Conservation (phyloP, 2,888 invertebrate genomes). For the Habrosyne pyritoides region DNA sequence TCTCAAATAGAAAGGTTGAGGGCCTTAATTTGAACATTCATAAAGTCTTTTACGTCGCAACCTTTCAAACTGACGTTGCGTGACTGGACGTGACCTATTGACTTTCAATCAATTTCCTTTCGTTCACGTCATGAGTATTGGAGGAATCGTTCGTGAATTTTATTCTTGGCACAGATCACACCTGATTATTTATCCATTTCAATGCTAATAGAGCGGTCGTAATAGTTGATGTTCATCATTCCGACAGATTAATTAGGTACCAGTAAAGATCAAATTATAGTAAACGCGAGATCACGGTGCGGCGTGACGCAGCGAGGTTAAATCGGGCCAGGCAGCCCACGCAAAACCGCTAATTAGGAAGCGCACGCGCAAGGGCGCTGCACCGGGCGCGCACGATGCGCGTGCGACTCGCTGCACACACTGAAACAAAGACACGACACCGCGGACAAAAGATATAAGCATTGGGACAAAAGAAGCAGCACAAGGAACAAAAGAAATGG, state of each 20-base stretch:
- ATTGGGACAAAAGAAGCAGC: constrained; percentile 53
- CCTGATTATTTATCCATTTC: background rate
- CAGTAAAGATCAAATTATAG: constrained; percentile 23
- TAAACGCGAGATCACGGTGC: constrained; percentile 40
- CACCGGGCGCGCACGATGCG: constrained; percentile 58
- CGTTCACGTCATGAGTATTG: constrained; percentile 34
- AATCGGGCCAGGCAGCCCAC: constrained; percentile 69
- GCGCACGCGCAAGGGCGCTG: constrained; percentile 76
- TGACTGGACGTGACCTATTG: constrained; percentile 57
- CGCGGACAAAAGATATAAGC: constrained; percentile 52
- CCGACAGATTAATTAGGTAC: background rate
- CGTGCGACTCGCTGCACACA: constrained; percentile 36
- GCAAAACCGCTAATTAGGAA: constrained; percentile 76
- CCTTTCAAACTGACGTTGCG: constrained; percentile 43
- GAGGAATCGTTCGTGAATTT: background rate
- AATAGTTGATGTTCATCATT: background rate
- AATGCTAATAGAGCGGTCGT: background rate
- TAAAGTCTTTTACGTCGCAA: constrained; percentile 33
- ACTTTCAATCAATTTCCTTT: constrained; percentile 58
- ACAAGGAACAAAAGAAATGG: constrained; percentile 61
- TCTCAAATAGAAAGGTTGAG: constrained; percentile 25
- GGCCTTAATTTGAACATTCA: constrained; percentile 43
- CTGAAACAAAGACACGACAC: constrained; percentile 55
- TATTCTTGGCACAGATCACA: background rate
- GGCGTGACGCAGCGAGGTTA: constrained; percentile 70